Percentiles rank a stretch among this genome's conserved stretches.
Evolutionary conservation across 2,797 vertebrate genomes (phyloP).

Genomic region (Pristis pectinata): DNA sequence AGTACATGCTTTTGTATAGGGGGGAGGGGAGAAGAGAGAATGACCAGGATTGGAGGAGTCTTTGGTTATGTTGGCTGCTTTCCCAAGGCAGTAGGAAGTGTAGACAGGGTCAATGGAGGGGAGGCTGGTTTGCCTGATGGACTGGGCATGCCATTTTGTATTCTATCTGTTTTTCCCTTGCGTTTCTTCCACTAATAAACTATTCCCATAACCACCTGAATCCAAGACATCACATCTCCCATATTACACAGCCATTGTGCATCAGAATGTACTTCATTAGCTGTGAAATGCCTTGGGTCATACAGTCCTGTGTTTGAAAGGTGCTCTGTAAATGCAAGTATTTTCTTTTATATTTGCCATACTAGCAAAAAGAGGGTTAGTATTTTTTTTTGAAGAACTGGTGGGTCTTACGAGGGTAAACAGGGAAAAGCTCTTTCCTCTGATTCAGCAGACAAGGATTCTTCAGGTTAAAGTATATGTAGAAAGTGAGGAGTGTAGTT

Average conservation of each 20-base stretch:
- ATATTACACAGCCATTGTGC: neutral
- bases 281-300: neutral
- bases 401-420: neutral
- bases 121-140: too few relatives aligned
- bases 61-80: too few relatives aligned
- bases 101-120: too few relatives aligned
- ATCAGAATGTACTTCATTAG: neutral
- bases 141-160: too few relatives aligned
- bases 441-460: neutral
- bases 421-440: neutral
- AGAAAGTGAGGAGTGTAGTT: neutral
- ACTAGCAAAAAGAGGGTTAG: neutral
- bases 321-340: neutral
- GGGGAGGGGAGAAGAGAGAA: too few relatives aligned
- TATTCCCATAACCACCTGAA: too few relatives aligned
- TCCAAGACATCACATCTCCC: neutral
- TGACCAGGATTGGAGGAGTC: too few relatives aligned
- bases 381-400: neutral
- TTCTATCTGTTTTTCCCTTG: too few relatives aligned
- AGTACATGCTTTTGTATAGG: too few relatives aligned
- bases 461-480: neutral
- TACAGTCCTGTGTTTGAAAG: neutral
- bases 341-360: neutral
- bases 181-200: too few relatives aligned
- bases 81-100: too few relatives aligned